Evolutionary conservation across 2,113 vertebrate genomes (phyloP), one percentile per base, ranked within the genome.

Genomic region (Percopsis transmontana): DNA sequence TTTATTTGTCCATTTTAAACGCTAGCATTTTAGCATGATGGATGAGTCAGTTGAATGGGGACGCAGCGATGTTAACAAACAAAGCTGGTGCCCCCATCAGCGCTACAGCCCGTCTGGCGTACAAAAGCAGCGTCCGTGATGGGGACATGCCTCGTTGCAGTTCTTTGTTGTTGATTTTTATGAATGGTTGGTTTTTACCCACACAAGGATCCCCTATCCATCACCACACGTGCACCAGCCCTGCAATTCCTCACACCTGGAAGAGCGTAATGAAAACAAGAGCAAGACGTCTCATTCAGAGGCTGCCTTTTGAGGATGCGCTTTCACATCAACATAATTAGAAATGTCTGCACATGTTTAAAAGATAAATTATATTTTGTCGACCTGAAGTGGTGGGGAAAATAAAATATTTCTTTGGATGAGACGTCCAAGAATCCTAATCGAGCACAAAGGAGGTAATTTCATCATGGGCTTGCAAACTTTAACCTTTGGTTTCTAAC

Each of bases 41-140:
- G 64, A 66, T 66, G 63, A 15, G 18, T 44, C 12, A 8, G 38
- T 3, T 44, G 3, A n/a, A 66, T 45, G 52, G 20, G 64, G 41
- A 8, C 18, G 16, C 8, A 10, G 16, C 42, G 8, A 23, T 15
- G 44, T 67, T 39, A 33, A 42, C 53, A 48, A 50, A 40, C 64
- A 20, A 45, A 67, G 44, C 53, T 27, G 16, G 3, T 15, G 19
- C 24, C 15, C 20, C 51, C 55, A 40, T 18, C 27, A 1, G n/a
- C 5, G 14, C 10, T 39, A 14, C 20, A 1, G 33, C 38, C n/a
- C 39, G 10, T 11, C 56, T 58, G 38, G 18, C n/a, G 39, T 11
- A 40, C 55, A 57, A 57, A 57, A 27, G 55, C 55, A 24, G 27
- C 6, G 33, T 27, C 33, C 19, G 19, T 7, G 1, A 39, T 14